These are phyloP conservation scores for Karalla daura DNA, from an alignment of 2,797 vertebrate genomes.

Conservation along the genomic window DNA sequence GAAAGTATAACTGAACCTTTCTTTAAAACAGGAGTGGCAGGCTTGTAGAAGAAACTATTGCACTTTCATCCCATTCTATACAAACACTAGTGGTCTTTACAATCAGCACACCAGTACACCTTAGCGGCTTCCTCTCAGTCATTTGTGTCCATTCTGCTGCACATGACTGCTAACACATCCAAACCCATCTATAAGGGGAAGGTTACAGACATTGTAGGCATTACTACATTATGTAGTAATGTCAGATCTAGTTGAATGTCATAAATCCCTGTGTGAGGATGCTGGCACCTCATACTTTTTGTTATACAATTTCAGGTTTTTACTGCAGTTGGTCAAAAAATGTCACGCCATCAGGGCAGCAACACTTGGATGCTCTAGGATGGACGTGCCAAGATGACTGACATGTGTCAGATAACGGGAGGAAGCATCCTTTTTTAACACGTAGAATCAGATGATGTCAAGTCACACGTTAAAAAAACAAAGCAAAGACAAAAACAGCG, in stretches of 20 bases:
- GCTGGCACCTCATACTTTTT: no score
- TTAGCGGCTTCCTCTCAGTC: slow-evolving; percentile 16
- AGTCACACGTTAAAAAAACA: no score
- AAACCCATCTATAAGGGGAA: not conserved
- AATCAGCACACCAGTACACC: slow-evolving; percentile 32
- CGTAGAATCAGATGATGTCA: no score
- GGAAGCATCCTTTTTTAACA: no score
- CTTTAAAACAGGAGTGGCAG: slow-evolving; percentile 54
- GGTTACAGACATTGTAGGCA: no score
- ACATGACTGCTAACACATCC: slow-evolving; percentile 1
- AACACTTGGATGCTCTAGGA: no score
- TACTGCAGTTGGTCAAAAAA: not conserved
- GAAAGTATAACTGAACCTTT: slow-evolving; percentile 59
- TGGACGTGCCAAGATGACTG: not conserved
- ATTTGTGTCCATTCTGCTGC: slow-evolving; percentile 3
- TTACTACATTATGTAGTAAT: not conserved
- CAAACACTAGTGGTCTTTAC: slow-evolving; percentile 54
- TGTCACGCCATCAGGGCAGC: not conserved
- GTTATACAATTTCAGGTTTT: no score
- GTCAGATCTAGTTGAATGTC: no score
- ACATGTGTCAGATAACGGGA: not conserved
- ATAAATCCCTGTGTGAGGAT: no score
- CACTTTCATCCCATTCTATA: slow-evolving; percentile 71
- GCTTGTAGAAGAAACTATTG: slow-evolving; percentile 78
- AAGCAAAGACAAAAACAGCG: no score